Conservation (phyloP, 2,888 invertebrate species). For the Muscina levida region DNA sequence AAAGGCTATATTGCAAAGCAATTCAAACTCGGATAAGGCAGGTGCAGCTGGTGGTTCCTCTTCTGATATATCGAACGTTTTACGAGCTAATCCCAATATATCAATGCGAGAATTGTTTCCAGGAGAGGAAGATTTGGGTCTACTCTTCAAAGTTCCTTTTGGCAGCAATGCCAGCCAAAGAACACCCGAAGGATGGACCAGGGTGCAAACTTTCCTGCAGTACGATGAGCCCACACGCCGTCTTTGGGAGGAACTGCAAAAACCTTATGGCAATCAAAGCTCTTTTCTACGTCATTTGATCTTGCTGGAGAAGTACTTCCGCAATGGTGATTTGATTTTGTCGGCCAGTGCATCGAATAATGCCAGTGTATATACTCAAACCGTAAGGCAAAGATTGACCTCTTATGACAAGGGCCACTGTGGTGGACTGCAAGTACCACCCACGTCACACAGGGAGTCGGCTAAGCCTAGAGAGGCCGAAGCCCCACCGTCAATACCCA, state of each 20-base stretch:
- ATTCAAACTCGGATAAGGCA: conserved; percentile 42
- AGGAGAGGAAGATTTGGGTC: conserved; percentile 90
- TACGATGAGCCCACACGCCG: conserved; percentile 90
- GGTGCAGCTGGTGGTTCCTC: conserved; percentile 52
- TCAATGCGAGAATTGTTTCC: conserved; percentile 90
- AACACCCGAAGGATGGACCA: conserved; percentile 92
- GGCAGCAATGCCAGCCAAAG: conserved; percentile 81
- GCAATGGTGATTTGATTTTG: conserved; percentile 88
- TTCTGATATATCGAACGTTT: conserved; percentile 77
- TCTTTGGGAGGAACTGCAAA: conserved; percentile 90
- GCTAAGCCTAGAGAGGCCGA: conserved; percentile 51
- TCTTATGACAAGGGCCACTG: conserved; percentile 85
- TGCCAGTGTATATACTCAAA: conserved; percentile 89
- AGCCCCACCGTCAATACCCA: conserved; percentile 57
- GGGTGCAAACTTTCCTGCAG: conserved; percentile 88
- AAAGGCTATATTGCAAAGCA: conserved; percentile 77
- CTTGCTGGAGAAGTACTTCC: conserved; percentile 90
- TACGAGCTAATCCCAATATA: conserved; percentile 86
- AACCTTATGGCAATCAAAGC: conserved; percentile 93
- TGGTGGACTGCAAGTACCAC: conserved; percentile 70
- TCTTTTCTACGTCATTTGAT: conserved; percentile 91
- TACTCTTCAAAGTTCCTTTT: conserved; percentile 87
- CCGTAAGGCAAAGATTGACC: conserved; percentile 88
- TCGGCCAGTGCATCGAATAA: conserved; percentile 87
- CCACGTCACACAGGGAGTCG: conserved; percentile 51